Evolutionary conservation across 2,888 invertebrate species (phyloP).

Genomic region (Phyto melanocephala): DNA sequence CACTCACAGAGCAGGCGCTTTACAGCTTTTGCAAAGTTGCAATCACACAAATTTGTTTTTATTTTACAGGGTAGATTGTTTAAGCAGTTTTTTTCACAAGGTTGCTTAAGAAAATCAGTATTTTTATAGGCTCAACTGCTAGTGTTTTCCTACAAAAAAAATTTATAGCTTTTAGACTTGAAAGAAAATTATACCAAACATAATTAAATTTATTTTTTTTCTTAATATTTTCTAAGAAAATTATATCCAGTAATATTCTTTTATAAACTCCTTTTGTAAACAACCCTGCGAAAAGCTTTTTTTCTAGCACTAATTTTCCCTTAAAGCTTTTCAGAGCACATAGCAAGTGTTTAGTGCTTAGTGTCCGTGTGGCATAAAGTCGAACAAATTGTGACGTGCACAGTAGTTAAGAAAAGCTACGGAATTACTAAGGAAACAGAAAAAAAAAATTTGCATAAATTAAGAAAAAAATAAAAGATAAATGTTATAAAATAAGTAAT

Average conservation of each 20-base stretch:
- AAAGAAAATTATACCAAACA: no score
- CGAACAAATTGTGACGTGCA: constrained; percentile 61
- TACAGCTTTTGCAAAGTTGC: background rate
- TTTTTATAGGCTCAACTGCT: no score
- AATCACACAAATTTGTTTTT: background rate
- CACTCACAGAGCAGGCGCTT: constrained; percentile 20
- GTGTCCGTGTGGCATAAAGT: constrained; percentile 65
- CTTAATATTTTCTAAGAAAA: no score
- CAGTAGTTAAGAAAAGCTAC: constrained; percentile 23
- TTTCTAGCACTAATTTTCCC: background rate
- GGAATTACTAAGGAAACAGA: constrained; percentile 22
- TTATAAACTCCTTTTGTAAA: background rate
- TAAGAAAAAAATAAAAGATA: constrained; percentile 15
- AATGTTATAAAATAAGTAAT: constrained; percentile 17
- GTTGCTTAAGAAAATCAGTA: background rate
- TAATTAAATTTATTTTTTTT: no score
- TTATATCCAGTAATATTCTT: no score
- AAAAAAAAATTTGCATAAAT: constrained; percentile 46
- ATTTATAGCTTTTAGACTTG: background rate
- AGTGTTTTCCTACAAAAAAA: background rate
- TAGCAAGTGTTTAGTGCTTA: constrained; percentile 44
- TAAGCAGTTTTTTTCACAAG: background rate
- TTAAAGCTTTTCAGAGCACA: constrained; percentile 47
- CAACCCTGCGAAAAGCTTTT: constrained; percentile 39
- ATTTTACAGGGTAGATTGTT: background rate